Conservation (phyloP, 2,888 invertebrate genomes). For the Ariolimax columbianus region DNA sequence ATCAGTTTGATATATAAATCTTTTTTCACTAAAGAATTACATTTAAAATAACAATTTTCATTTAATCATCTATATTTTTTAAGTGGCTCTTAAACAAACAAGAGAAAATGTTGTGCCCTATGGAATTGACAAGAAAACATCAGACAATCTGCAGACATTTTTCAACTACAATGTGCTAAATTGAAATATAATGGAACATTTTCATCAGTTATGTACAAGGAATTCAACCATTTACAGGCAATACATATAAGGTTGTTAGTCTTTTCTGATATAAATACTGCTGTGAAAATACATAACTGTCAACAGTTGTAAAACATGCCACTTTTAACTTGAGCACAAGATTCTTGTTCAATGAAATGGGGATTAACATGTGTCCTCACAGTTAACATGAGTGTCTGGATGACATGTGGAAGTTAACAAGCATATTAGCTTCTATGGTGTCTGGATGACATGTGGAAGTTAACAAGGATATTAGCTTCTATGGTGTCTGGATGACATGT, state of each 20-base stretch:
- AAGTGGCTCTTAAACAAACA: not conserved
- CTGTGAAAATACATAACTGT: constrained; percentile 29
- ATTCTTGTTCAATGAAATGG: not conserved
- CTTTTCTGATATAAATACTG: constrained; percentile 23
- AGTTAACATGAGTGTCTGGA: not conserved
- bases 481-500: too few species aligned
- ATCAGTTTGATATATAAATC: too few species aligned
- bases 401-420: not conserved
- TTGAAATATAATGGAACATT: not conserved
- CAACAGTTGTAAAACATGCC: constrained; percentile 1
- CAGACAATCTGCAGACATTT: not conserved
- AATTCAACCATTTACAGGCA: not conserved
- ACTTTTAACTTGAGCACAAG: constrained; percentile 9
- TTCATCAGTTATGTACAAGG: not conserved
- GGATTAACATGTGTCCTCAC: not conserved
- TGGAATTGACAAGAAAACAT: not conserved
- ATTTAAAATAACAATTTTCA: too few species aligned
- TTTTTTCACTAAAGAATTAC: too few species aligned
- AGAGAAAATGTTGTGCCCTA: not conserved
- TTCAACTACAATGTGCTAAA: not conserved
- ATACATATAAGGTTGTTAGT: not conserved
- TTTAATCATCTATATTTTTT: too few species aligned
- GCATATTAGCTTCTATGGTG: not conserved
- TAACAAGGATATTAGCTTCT: not conserved
- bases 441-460: too few species aligned